Conservation (phyloP, 2,113 vertebrate species). For the Pyxicephalus adspersus region DNA sequence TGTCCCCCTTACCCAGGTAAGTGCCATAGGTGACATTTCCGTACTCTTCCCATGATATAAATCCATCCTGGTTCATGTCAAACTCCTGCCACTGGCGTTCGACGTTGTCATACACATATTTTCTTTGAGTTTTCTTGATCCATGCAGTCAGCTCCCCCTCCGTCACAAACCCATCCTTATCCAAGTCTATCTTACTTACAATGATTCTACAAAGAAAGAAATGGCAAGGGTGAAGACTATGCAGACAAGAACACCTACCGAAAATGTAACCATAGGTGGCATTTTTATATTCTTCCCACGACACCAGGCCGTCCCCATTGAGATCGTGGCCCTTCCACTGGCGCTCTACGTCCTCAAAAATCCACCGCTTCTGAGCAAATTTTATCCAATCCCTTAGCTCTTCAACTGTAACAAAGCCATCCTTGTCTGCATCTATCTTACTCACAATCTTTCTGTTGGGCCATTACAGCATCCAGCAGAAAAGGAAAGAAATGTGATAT, state of each 20-base stretch:
- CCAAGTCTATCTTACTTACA: slow-evolving; percentile 79
- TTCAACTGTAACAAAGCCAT: slow-evolving; percentile 89
- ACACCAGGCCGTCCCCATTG: slow-evolving; percentile 85
- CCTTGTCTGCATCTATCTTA: slow-evolving; percentile 92
- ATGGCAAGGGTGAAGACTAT: slow-evolving; percentile 65
- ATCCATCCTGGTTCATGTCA: slow-evolving; percentile 75
- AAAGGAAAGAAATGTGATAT: slow-evolving; percentile 18
- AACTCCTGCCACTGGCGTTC: slow-evolving; percentile 79
- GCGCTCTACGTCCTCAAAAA: slow-evolving; percentile 93
- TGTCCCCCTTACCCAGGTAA: slow-evolving; percentile 80
- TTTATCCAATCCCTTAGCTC: slow-evolving; percentile 97
- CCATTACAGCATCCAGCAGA: slow-evolving; percentile 67
- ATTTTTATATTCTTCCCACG: slow-evolving; percentile 98
- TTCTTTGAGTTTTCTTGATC: slow-evolving; percentile 81
- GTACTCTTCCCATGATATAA: slow-evolving; percentile 85
- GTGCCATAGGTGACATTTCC: slow-evolving; percentile 82
- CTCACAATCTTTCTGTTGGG: slow-evolving; percentile 88
- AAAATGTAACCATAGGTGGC: slow-evolving; percentile 95
- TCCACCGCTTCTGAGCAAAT: slow-evolving; percentile 94
- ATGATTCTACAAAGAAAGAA: slow-evolving; percentile 76
- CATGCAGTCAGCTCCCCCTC: slow-evolving; percentile 81
- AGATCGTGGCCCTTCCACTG: slow-evolving; percentile 98
- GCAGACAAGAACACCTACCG: slow-evolving; percentile 74
- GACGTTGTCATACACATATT: slow-evolving; percentile 75
- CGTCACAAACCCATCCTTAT: slow-evolving; percentile 78